Percentiles rank a stretch among this genome's conserved stretches.
Conservation (phyloP, 2,888 invertebrate species). For the Drosophila dives region DNA sequence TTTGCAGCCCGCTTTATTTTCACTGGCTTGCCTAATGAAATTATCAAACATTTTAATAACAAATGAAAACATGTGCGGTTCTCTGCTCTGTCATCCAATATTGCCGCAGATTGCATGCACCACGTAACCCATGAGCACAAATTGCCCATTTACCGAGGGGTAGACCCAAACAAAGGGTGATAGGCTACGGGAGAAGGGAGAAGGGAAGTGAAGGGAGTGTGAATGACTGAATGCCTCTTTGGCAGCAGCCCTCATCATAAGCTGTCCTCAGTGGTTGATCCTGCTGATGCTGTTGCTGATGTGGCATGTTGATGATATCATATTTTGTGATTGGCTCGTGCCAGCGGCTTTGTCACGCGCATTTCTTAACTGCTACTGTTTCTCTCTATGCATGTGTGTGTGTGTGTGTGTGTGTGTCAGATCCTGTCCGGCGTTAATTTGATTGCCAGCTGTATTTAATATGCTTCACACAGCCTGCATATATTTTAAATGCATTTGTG, state of each 20-base stretch:
- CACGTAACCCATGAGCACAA: conserved; percentile 20
- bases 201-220: conserved; percentile 3
- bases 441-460: conserved; percentile 41
- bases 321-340: conserved; percentile 61
- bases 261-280: conserved; percentile 37
- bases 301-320: conserved; percentile 54
- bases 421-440: conserved; percentile 35
- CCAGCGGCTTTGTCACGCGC: conserved; percentile 68
- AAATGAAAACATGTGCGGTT: conserved; percentile 83
- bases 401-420: background rate
- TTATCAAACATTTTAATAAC: conserved; percentile 84
- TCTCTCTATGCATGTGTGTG: background rate
- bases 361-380: conserved; percentile 30
- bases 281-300: conserved; percentile 13
- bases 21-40: conserved; percentile 76
- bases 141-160: conserved; percentile 40
- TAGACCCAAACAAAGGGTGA: conserved; percentile 23
- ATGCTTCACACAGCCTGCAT: conserved; percentile 44
- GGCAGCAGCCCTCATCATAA: conserved; percentile 39
- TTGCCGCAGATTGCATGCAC: conserved; percentile 74
- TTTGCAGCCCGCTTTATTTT: conserved; percentile 29
- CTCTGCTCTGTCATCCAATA: background rate
- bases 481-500: conserved; percentile 2
- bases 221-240: conserved; percentile 1
- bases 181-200: background rate